A percentile compares a stretch with the other conserved stretches of the same genome.
These are phyloP conservation scores for Automeris io DNA, from an alignment of 2,888 invertebrate species.

Conservation along the genomic window DNA sequence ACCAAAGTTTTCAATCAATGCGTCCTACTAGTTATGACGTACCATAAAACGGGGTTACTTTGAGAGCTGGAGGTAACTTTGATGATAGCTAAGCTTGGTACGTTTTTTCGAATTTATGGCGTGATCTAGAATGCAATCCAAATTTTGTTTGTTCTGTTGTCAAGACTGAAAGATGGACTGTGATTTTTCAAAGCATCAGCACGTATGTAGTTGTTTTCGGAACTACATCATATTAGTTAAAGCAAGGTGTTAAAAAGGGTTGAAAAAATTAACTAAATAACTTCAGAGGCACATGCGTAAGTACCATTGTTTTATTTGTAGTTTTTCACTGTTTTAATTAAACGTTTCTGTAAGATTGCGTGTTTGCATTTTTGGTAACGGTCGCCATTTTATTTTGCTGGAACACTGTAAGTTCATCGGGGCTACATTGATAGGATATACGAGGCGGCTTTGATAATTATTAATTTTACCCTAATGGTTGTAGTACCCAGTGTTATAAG, in stretches of 20 bases:
- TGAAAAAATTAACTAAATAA: too few species aligned
- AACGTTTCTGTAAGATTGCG: slow-evolving; percentile 7
- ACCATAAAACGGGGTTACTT: slow-evolving; percentile 12
- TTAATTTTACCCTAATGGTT: slow-evolving; percentile 9
- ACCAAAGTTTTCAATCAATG: too few species aligned
- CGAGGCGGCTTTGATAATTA: slow-evolving; percentile 14
- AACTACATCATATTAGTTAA: too few species aligned
- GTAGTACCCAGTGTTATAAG: not conserved
- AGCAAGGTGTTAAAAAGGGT: too few species aligned
- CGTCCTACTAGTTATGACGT: too few species aligned
- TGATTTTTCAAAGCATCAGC: slow-evolving; percentile 5
- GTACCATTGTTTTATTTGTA: slow-evolving; percentile 10
- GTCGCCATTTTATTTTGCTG: slow-evolving; percentile 10
- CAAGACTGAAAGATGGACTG: too few species aligned
- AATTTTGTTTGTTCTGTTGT: too few species aligned
- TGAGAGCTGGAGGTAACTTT: slow-evolving; percentile 9
- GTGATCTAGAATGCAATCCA: too few species aligned
- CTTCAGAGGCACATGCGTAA: slow-evolving; percentile 11
- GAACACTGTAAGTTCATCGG: slow-evolving; percentile 8
- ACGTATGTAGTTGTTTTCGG: too few species aligned
- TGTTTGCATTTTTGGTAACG: slow-evolving; percentile 8
- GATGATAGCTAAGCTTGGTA: slow-evolving; percentile 8
- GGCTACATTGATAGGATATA: slow-evolving; percentile 12
- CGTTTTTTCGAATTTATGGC: slow-evolving; percentile 11
- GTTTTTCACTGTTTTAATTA: too few species aligned